Percentiles rank a stretch among this genome's conserved stretches.
These are phyloP conservation scores for Catostylus mosaicus DNA, from an alignment of 30 jellyfish, hydroid and myxozoan genomes.

Conservation along the genomic window DNA sequence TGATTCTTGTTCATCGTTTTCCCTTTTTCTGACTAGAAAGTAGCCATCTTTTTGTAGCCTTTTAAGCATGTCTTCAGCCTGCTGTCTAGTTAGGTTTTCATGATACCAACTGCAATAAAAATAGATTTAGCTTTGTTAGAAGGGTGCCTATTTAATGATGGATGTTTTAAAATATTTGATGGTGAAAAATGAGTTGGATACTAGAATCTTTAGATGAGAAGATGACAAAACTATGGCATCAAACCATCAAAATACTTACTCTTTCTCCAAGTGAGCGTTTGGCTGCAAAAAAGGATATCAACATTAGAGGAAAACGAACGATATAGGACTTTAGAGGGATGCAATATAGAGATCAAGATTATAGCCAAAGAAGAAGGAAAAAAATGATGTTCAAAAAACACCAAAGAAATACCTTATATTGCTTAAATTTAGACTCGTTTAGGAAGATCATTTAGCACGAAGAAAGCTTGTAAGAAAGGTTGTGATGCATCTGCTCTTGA, in stretches of 20 bases:
- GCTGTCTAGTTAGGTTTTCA: conserved; percentile 90
- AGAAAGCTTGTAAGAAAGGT: too few species aligned
- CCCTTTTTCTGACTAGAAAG: conserved; percentile 90
- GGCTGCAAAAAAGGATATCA: conserved; percentile 68
- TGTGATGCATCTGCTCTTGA: too few species aligned
- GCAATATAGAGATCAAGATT: too few species aligned
- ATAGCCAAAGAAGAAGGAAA: too few species aligned
- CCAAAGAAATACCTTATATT: too few species aligned
- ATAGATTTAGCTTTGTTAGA: background rate
- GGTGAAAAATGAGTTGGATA: too few species aligned
- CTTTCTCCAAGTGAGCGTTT: conserved; percentile 95
- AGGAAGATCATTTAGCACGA: too few species aligned
- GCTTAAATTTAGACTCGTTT: too few species aligned
- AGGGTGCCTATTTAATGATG: background rate
- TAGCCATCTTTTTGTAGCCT: conserved; percentile 95
- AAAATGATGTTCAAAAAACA: too few species aligned
- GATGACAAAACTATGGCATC: too few species aligned
- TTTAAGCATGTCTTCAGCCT: conserved; percentile 97
- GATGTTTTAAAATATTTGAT: background rate
- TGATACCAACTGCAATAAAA: conserved; percentile 87
- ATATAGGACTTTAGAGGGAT: background rate
- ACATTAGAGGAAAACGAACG: background rate
- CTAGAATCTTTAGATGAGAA: too few species aligned
- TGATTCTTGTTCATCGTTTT: conserved; percentile 84
- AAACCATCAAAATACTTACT: too few species aligned